Evolutionary conservation across 2,888 invertebrate genomes (phyloP).

Genomic region (Drosophila paucipuncta): DNA sequence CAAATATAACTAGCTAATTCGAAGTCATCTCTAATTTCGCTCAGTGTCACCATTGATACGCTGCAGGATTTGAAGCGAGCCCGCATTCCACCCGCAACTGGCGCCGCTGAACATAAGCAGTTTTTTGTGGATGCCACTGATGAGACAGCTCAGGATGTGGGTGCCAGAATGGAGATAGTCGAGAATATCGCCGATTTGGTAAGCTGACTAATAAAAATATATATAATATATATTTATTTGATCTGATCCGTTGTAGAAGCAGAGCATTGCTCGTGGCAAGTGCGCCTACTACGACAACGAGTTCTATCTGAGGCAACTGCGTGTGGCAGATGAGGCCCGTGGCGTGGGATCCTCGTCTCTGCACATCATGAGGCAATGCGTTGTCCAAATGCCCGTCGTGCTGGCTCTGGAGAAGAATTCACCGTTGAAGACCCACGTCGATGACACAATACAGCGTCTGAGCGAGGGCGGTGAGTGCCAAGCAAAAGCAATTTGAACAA

Average conservation of each 20-base stretch:
- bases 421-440: slow-evolving; percentile 89
- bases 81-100: slow-evolving; percentile 89
- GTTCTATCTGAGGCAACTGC: slow-evolving; percentile 89
- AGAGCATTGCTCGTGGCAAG: slow-evolving; percentile 89
- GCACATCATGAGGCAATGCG: slow-evolving; percentile 93
- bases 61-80: slow-evolving; percentile 89
- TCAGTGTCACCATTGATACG: slow-evolving; percentile 92
- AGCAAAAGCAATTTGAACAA: background rate
- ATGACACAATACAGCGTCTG: slow-evolving; percentile 89
- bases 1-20: background rate
- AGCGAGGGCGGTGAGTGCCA: slow-evolving; percentile 88
- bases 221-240: background rate
- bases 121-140: slow-evolving; percentile 91
- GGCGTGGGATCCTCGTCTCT: slow-evolving; percentile 84
- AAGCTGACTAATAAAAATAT: slow-evolving; percentile 22
- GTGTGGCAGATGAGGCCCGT: slow-evolving; percentile 85
- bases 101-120: slow-evolving; percentile 89
- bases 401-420: slow-evolving; percentile 93
- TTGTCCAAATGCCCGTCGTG: slow-evolving; percentile 92
- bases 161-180: slow-evolving; percentile 88
- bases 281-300: slow-evolving; percentile 93
- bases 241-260: slow-evolving; percentile 71
- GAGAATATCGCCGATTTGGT: slow-evolving; percentile 89
- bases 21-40: slow-evolving; percentile 27
- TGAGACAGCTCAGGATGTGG: slow-evolving; percentile 88